Evolutionary conservation across 2,113 vertebrate species (phyloP).

Genomic region (Chiloscyllium plagiosum): DNA sequence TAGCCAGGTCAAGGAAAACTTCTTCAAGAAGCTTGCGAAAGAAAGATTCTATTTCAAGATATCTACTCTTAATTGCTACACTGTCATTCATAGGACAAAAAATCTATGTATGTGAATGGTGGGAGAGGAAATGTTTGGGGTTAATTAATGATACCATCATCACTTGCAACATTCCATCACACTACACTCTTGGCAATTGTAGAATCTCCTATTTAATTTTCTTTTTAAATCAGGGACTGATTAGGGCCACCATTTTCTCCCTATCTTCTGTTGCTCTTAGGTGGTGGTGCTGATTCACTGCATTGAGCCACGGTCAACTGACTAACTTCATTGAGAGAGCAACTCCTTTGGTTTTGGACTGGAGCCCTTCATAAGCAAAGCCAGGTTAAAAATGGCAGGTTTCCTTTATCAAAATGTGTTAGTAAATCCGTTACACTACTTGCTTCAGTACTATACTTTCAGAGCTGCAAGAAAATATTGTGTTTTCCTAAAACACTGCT

Average conservation of each 20-base stretch:
- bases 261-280: background rate
- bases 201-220: background rate
- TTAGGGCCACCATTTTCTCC: background rate
- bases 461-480: background rate
- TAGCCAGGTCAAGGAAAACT: background rate
- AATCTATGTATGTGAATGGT: background rate
- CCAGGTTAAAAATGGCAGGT: background rate
- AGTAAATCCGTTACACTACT: background rate
- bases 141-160: background rate
- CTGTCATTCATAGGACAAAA: background rate
- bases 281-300: background rate
- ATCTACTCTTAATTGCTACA: too few species aligned
- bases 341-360: too few species aligned
- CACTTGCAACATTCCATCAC: background rate
- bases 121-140: background rate
- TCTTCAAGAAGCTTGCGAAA: background rate
- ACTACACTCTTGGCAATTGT: background rate
- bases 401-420: background rate
- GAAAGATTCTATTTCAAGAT: background rate
- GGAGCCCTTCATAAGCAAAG: background rate
- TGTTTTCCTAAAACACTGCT: background rate
- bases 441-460: background rate
- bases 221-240: background rate
- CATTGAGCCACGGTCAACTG: background rate
- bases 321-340: background rate